Evolutionary conservation across 2,888 invertebrate genomes (phyloP).

Genomic region (Agelastica alni): DNA sequence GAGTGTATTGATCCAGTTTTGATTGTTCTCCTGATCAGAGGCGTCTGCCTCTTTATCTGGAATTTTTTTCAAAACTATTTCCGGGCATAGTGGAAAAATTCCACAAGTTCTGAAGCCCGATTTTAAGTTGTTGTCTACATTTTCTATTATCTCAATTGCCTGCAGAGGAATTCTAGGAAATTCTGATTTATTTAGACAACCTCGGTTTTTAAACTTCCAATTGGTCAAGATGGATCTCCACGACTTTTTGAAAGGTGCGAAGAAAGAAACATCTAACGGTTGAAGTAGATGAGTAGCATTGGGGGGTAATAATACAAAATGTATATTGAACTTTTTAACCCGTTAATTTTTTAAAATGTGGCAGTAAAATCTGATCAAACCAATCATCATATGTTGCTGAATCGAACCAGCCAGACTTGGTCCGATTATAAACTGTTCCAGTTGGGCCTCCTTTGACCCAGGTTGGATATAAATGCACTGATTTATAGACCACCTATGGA

Average conservation of each 20-base stretch:
- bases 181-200: no score
- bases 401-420: slow-evolving; percentile 45
- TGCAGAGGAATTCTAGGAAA: no score
- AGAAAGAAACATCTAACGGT: neutral
- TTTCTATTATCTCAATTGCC: no score
- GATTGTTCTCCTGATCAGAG: no score
- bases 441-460: neutral
- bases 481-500: neutral
- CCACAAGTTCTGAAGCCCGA: no score
- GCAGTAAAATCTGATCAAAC: neutral
- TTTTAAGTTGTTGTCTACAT: no score
- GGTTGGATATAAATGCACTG: neutral
- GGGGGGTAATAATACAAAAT: slow-evolving; percentile 16
- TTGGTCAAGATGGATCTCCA: neutral
- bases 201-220: neutral
- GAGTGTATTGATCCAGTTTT: no score
- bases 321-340: slow-evolving; percentile 9
- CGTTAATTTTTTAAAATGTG: neutral
- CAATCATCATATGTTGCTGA: neutral
- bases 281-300: neutral
- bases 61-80: no score
- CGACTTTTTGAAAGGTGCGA: neutral
- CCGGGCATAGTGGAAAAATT: no score
- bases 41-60: no score
- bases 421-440: slow-evolving; percentile 39